These are phyloP conservation scores for Brienomyrus longianalis DNA, from an alignment of 2,113 vertebrate species.

Conservation along the genomic window DNA sequence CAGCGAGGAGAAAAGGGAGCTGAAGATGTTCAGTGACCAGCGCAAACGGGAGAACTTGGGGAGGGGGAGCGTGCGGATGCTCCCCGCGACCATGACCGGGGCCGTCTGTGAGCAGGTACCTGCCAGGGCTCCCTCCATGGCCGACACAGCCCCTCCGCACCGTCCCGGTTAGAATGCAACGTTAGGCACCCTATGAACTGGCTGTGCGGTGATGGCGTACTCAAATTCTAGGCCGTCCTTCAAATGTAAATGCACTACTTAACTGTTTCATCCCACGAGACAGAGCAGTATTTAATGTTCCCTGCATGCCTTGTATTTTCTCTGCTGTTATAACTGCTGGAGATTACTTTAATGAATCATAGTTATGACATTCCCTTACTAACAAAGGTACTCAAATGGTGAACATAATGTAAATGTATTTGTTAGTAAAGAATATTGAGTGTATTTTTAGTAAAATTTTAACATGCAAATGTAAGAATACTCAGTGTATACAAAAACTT, in stretches of 20 bases:
- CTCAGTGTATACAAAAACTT: neutral
- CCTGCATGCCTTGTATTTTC: neutral
- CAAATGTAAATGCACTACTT: too few relatives aligned
- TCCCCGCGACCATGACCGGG: constrained; percentile 85
- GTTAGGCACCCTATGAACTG: neutral
- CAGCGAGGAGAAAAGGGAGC: constrained; percentile 91
- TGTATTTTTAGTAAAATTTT: neutral
- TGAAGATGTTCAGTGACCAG: constrained; percentile 94
- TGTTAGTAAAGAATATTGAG: neutral
- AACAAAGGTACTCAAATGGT: neutral
- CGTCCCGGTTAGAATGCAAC: neutral
- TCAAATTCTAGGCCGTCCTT: neutral
- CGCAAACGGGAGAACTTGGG: constrained; percentile 92
- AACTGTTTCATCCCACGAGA: neutral
- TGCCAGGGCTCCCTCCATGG: accelerated
- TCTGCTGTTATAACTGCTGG: neutral
- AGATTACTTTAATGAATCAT: neutral
- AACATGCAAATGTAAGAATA: neutral
- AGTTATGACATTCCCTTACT: neutral
- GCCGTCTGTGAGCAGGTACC: constrained; percentile 88
- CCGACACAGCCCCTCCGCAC: neutral
- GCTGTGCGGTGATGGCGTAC: neutral
- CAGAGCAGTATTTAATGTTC: neutral
- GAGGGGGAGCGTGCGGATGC: constrained; percentile 83
- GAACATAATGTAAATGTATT: neutral